Evolutionary conservation across 2,797 vertebrate genomes (phyloP).

Genomic region (Carcharodon carcharias): DNA sequence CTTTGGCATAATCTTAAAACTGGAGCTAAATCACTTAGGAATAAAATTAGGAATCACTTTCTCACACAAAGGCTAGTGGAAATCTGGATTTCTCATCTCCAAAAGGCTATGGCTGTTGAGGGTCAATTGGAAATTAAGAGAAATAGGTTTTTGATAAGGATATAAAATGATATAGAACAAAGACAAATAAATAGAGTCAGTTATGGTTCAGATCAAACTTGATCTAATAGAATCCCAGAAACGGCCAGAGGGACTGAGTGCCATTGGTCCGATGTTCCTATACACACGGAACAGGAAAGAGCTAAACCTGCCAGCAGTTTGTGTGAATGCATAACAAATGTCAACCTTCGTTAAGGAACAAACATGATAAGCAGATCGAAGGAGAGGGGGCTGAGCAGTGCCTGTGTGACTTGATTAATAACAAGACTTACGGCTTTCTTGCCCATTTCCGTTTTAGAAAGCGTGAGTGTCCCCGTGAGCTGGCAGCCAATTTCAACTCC

Average conservation of each 20-base stretch:
- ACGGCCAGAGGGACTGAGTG: background rate
- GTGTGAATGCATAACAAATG: background rate
- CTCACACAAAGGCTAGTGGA: background rate
- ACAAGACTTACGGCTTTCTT: constrained; percentile 95
- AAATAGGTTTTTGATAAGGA: background rate
- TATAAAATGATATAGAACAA: background rate
- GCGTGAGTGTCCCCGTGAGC: constrained; percentile 77
- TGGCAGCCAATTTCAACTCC: constrained; percentile 92
- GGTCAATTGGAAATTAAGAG: background rate
- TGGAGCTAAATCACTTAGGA: background rate
- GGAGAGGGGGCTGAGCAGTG: background rate
- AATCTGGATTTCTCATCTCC: background rate
- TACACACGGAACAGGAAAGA: background rate
- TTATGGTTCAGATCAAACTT: background rate
- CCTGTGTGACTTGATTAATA: background rate
- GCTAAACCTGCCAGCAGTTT: background rate
- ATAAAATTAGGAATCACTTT: background rate
- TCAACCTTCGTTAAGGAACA: background rate
- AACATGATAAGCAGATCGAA: background rate
- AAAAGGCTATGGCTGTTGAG: background rate
- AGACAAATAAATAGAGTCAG: background rate
- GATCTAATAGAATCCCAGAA: background rate
- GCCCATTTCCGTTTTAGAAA: constrained; percentile 90
- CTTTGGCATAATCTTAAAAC: background rate
- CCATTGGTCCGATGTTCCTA: background rate